Evolutionary conservation across 1,140 invertebrate species (phyloP), one percentile per base, ranked within the genome.

Genomic region (Drosophila sp.): DNA sequence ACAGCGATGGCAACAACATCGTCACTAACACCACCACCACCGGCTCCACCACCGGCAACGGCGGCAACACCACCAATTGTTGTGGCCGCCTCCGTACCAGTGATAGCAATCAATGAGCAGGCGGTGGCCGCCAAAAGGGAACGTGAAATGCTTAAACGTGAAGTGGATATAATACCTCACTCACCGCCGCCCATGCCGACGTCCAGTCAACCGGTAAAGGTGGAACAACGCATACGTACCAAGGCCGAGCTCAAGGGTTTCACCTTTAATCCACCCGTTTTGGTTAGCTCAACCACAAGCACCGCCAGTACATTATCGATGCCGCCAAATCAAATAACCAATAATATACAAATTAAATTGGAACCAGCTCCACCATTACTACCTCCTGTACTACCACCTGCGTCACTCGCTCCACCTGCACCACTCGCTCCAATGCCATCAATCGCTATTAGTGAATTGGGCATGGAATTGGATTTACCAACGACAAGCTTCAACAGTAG

Each of bases 181-280:
- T 29, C 44, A 27, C 44, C 40, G 11, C 44, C n/a, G 55, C 33
- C 60, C 8, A 38, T n/a, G 7, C 62, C 69, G 8, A 30, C 17
- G 1, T 40, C 30, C 11, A 32, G 3, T 33, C n/a, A 64, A 0
- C 1, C 66, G 29, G 68, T 81, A 56, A 91, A 96, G 55, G 94
- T 95, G 7, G 95, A 96, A 8, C 75, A 80, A 7, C 94, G 96
- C 79, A 96, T 97, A 74, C 93, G 96, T 58, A 97, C 96, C 2
- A 97, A 97, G 92, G 96, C 95, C 2, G 96, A 97, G 92, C 91
- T 96, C 23, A 97, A 97, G 92, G 96, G 96, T 86, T 94, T 91
- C 17, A 91, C 85, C 0, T 91, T 91, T 32, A 73, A 80, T 23
- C 74, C 82, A 4, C 79, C 83, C 0, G 84, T 77, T 1, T 29